Percentiles rank a stretch among this genome's conserved stretches.
Conservation (phyloP, 2,797 vertebrate genomes). For the Alcedo quadribrachys region DNA sequence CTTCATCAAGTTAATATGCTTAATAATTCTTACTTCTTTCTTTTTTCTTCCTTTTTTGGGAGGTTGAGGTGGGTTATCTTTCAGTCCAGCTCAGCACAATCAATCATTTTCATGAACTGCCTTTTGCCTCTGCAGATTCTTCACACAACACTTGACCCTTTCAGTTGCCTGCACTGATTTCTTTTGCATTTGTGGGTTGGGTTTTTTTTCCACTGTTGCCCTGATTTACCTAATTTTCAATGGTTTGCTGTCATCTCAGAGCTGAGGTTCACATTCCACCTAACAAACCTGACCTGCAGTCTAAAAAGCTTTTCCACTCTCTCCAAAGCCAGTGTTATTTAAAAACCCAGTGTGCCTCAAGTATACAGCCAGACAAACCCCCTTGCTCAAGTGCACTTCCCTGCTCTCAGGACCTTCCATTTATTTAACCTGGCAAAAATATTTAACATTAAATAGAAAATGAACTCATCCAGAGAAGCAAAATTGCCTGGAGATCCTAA, state of each 20-base stretch:
- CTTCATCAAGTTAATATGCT: background rate
- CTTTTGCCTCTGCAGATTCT: background rate
- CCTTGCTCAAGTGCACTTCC: background rate
- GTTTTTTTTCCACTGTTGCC: background rate
- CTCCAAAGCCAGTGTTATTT: background rate
- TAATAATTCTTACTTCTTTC: background rate
- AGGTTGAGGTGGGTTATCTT: background rate
- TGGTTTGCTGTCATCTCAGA: background rate
- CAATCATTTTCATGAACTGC: background rate
- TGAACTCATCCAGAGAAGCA: background rate
- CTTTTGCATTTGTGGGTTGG: background rate
- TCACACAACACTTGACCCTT: background rate
- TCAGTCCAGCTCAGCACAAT: background rate
- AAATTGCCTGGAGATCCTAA: background rate
- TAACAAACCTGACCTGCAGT: background rate
- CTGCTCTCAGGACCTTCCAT: background rate
- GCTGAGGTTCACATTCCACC: background rate
- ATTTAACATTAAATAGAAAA: background rate
- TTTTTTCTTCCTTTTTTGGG: background rate
- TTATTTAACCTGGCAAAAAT: background rate
- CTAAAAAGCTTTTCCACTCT: background rate
- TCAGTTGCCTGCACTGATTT: background rate
- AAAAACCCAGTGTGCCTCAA: background rate
- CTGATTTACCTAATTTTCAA: background rate
- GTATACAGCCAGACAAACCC: background rate